Base-by-base conservation (phyloP, 2,113 vertebrate genomes). In the Litocranius walleri region DNA sequence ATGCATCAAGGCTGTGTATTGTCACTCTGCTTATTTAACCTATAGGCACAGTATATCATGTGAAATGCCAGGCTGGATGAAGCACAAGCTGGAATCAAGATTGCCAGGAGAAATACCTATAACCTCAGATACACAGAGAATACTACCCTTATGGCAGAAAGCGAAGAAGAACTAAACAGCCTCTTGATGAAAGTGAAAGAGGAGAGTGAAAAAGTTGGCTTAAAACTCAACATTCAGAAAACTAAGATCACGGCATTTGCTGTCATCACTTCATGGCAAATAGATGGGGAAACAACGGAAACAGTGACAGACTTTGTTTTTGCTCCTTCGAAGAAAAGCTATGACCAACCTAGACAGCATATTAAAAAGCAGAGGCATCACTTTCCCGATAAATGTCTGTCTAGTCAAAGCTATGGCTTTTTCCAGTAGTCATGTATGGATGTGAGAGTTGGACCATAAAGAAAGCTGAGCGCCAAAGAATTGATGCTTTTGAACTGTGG, bases 381-480 rank as follows among this genome's bases (percentile, higher is more conserved):
- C 33, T 67, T 67, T 67, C 3, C 33, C 1, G 2, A 67, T 33
- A 67, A n/a, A 67, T 67, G 64, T 67, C 64, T 67, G 33, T 67
- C 64, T 67, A n/a, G 33, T n/a, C 33, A 67, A 67, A 67, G 64
- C 64, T 67, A n/a, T 67, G 64, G 16, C 6, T 67, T 67, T n/a
- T 67, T 67, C 17, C 64, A n/a, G 33, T 67, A n/a, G 17, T n/a
- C 33, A 67, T 36, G 33, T 67, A 67, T 67, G 8, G 33, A 10
- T n/a, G 33, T 3, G 33, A 67, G 62, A 64, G 33, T 67, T 10
- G 33, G 64, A 67, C 17, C 7, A 10, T 36, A n/a, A 67, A 67
- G 8, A 67, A 36, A 10, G 64, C 17, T 67, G 64, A 36, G 6
- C 1, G 0, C 33, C 2, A 1, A 67, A 67, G 33, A 67, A 36